Evolutionary conservation across 2,888 invertebrate genomes (phyloP).

Genomic region (Cantharis rustica): DNA sequence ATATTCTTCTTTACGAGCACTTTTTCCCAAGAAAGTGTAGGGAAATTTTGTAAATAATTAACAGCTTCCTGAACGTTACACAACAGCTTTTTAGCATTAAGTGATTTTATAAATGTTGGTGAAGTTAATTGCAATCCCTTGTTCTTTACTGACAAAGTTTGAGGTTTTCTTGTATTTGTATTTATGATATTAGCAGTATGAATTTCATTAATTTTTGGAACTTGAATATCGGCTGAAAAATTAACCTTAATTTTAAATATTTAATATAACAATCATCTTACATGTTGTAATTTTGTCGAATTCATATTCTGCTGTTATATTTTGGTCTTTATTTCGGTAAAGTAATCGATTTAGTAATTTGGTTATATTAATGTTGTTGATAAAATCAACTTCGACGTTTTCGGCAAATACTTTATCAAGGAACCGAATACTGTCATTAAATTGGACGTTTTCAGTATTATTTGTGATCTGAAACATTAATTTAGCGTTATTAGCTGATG

Average conservation of each 20-base stretch:
- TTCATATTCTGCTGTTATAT: constrained; percentile 39
- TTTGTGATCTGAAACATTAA: neutral
- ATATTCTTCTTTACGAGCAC: constrained; percentile 20
- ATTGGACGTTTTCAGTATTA: neutral
- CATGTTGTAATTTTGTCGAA: constrained; percentile 45
- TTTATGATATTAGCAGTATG: constrained; percentile 21
- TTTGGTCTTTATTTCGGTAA: constrained; percentile 42
- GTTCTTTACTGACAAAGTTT: constrained; percentile 17
- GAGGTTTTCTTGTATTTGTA: constrained; percentile 6
- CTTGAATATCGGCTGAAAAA: constrained; percentile 26
- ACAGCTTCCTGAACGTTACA: constrained; percentile 25
- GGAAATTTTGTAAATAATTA: constrained; percentile 13
- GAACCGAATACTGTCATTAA: constrained; percentile 18
- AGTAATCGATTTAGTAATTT: constrained; percentile 40
- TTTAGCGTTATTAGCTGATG: constrained; percentile 31
- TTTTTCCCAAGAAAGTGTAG: constrained; percentile 20
- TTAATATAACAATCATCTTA: constrained; percentile 25
- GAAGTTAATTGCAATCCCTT: constrained; percentile 11
- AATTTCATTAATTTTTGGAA: constrained; percentile 25
- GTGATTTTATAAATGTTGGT: constrained; percentile 22
- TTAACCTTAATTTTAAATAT: neutral
- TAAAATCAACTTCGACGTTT: constrained; percentile 26
- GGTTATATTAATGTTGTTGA: constrained; percentile 46
- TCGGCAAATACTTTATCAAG: constrained; percentile 17
- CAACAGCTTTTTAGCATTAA: constrained; percentile 11